A percentile compares a stretch with the other conserved stretches of the same genome.
phyloP scores from a whole-genome alignment of 1,140 invertebrate species.

The Dendrolimus kikuchii region DNA sequence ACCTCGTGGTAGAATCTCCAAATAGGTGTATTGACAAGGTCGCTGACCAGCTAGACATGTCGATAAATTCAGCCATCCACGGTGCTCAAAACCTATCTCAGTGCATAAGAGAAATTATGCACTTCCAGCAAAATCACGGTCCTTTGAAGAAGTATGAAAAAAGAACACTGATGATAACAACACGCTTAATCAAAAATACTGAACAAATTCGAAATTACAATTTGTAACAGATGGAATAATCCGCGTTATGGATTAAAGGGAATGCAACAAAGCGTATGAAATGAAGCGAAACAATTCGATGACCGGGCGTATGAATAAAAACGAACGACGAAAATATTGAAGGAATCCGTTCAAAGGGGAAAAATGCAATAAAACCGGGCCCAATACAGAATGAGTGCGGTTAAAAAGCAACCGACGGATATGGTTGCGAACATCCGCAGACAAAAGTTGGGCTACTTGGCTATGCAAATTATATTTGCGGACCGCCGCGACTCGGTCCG shows the following conservation, averaged over 20 bases:
- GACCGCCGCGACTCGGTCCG: slow-evolving; percentile 57
- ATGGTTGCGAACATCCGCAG: slow-evolving; percentile 68
- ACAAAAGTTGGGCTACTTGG: slow-evolving; percentile 69
- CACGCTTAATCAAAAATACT: no score
- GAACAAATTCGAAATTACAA: slow-evolving; percentile 1
- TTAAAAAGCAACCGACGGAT: slow-evolving; percentile 70
- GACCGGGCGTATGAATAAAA: slow-evolving; percentile 64
- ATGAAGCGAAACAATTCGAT: slow-evolving; percentile 64
- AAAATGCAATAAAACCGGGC: slow-evolving; percentile 67
- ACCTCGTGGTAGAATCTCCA: no score
- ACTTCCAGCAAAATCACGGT: no score
- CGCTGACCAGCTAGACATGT: no score
- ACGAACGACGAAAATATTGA: slow-evolving; percentile 68
- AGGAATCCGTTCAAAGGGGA: slow-evolving; percentile 70
- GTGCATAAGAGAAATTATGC: no score
- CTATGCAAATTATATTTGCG: slow-evolving; percentile 73
- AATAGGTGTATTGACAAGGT: no score
- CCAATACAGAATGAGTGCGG: slow-evolving; percentile 65
- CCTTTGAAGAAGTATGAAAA: no score
- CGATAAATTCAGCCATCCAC: no score
- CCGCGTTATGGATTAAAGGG: slow-evolving; percentile 13
- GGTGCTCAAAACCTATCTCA: no score
- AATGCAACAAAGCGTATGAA: slow-evolving; percentile 40
- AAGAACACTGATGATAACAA: no score
- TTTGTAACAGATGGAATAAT: neutral